Evolutionary conservation across 2,888 invertebrate species (phyloP).

Genomic region (Artemia sp.): DNA sequence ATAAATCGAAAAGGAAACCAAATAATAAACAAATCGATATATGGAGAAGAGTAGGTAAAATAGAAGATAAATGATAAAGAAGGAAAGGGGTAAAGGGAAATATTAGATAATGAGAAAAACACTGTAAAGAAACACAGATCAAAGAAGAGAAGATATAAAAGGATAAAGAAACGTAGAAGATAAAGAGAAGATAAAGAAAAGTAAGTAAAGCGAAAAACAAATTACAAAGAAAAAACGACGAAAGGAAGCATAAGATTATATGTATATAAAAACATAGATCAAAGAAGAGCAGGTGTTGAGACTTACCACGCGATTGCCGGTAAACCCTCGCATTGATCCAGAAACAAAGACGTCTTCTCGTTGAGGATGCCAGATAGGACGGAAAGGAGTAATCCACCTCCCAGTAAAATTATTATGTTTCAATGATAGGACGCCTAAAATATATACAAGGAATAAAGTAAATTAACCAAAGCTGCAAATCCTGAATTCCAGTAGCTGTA

Average conservation of each 20-base stretch:
- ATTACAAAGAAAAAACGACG: background rate
- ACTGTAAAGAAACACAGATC: no score
- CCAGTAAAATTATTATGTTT: slow-evolving; percentile 35
- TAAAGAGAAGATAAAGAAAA: background rate
- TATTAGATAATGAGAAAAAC: no score
- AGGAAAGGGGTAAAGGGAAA: no score
- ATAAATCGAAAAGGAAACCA: no score
- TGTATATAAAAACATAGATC: background rate
- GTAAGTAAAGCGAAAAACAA: background rate
- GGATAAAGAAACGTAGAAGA: slow-evolving; percentile 3
- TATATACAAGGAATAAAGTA: no score
- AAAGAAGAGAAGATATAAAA: no score
- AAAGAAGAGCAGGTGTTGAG: background rate
- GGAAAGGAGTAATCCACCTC: slow-evolving; percentile 35
- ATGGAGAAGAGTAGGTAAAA: no score
- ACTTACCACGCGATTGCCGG: slow-evolving; percentile 27
- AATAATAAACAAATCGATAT: no score
- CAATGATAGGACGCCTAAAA: slow-evolving; percentile 25
- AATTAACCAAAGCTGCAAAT: no score
- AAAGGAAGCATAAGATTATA: background rate
- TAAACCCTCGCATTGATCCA: slow-evolving; percentile 31
- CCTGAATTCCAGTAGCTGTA: no score
- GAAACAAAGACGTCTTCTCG: slow-evolving; percentile 34
- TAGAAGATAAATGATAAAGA: no score
- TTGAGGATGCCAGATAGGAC: slow-evolving; percentile 34